Base-by-base conservation (phyloP, 92 coral and sea anemone genomes). In the Porites lobata region DNA sequence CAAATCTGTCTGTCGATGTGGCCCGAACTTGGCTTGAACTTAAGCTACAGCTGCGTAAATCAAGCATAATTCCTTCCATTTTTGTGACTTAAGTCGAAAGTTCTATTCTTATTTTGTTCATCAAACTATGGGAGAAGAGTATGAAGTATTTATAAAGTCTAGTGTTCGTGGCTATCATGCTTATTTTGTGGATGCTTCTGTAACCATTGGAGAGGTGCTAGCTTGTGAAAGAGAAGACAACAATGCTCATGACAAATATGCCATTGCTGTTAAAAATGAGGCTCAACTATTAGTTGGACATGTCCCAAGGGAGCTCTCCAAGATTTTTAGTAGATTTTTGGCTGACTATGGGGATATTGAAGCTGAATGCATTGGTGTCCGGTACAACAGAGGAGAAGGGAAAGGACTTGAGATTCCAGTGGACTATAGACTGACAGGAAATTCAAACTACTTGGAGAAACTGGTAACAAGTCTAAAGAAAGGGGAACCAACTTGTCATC, bases 331-430 rank as follows among this genome's bases (percentile, higher is more conserved):
- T 68, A 54, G 76, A 67, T 81, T 87, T 82, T 52, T 88, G 17
- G 71, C 57, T 29, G 72, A 89, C 78, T 89, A 67, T 84, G 89
- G 85, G 72, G 79, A 84, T 7, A 65, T 89, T 75, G 89, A 89
- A 51, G 92, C 92, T 18, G 89, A 89, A 75, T 83, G 89, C 63
- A 84, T 75, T 89, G 92, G 92, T 51, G 75, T 43, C 75, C 66
- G 83, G 52, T 89, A 75, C 88, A 89, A 89, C 81, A 85, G 18
- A 65, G 92, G 89, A 50, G 74, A 82, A 26, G 92, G 84, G 57
- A 89, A 89, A 58, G n/a, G n/a, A n/a, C n/a, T n/a, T n/a, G n/a
- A n/a, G n/a, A n/a, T n/a, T n/a, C n/a, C n/a, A n/a, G n/a, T n/a
- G 69, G 59, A 29, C 56, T 75, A 75, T 9, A 75, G 65, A 75